Conservation (phyloP, 2,113 vertebrate genomes). For the Chionodraco myersi region DNA sequence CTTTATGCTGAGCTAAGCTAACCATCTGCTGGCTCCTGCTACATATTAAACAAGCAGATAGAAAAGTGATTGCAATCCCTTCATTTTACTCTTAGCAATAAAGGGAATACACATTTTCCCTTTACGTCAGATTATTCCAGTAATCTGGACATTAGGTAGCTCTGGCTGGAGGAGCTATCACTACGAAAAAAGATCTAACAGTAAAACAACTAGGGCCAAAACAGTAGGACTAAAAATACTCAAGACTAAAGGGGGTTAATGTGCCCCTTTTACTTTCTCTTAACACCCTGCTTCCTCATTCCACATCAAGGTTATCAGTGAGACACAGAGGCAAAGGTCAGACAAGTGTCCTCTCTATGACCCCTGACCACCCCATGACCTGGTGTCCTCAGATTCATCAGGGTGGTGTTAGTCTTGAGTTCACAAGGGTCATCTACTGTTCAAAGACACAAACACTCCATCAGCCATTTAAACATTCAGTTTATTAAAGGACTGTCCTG, state of each 20-base stretch:
- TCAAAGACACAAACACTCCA: slow-evolving; percentile 66
- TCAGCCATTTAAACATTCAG: slow-evolving; percentile 25
- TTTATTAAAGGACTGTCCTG: slow-evolving; percentile 32
- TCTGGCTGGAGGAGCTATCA: not conserved
- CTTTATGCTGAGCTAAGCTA: slow-evolving; percentile 6
- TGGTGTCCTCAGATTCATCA: slow-evolving; percentile 71
- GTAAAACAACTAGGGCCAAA: not conserved
- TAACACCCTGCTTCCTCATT: slow-evolving; percentile 57
- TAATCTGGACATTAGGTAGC: not conserved
- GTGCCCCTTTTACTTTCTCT: slow-evolving; percentile 43
- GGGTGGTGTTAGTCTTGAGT: slow-evolving; percentile 57
- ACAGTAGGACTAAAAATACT: not conserved
- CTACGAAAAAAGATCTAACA: not conserved
- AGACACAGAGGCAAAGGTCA: slow-evolving; percentile 65
- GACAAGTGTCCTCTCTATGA: slow-evolving; percentile 71
- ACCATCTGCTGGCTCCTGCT: not conserved
- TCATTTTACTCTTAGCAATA: not conserved
- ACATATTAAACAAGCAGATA: not conserved
- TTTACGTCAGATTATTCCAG: not conserved
- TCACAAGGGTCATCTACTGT: slow-evolving; percentile 64
- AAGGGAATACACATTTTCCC: not conserved
- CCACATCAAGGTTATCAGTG: slow-evolving; percentile 67
- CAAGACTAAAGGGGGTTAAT: not conserved
- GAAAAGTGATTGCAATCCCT: not conserved
- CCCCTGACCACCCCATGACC: slow-evolving; percentile 71